Conservation (phyloP, 2,797 vertebrate genomes). For the Thamnophis elegans region DNA sequence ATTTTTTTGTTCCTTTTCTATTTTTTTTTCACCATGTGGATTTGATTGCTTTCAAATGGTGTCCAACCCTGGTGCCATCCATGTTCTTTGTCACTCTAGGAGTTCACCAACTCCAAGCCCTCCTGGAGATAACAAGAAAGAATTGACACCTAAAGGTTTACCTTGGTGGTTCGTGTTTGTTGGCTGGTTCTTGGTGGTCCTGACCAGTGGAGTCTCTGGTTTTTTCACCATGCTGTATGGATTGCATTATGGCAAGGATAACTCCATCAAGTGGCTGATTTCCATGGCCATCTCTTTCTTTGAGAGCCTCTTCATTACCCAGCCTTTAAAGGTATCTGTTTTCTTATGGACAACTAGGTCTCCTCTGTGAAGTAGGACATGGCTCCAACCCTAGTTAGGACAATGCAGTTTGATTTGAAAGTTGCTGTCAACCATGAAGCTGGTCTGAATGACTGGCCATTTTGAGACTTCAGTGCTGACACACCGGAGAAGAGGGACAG, state of each 20-base stretch:
- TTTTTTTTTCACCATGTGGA: neutral
- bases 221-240: slow-evolving; percentile 96
- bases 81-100: slow-evolving; percentile 36
- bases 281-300: slow-evolving; percentile 92
- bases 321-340: slow-evolving; percentile 86
- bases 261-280: slow-evolving; percentile 92
- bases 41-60: no score
- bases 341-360: neutral
- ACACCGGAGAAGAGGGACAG: no score
- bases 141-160: slow-evolving; percentile 68
- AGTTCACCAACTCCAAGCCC: slow-evolving; percentile 64
- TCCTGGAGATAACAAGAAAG: slow-evolving; percentile 66
- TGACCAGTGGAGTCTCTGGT: slow-evolving; percentile 83
- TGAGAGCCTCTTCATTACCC: slow-evolving; percentile 92
- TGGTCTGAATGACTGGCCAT: no score
- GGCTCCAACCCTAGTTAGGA: neutral
- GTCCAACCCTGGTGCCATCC: no score
- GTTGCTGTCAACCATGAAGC: neutral
- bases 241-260: slow-evolving; percentile 88
- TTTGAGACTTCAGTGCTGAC: no score
- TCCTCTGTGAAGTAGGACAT: neutral
- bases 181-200: slow-evolving; percentile 85
- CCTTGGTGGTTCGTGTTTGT: slow-evolving; percentile 94
- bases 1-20: neutral
- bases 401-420: neutral